Evolutionary conservation across 2,113 vertebrate species (phyloP), one percentile per base, ranked within the genome.

Genomic region (Dipodomys ordii): DNA sequence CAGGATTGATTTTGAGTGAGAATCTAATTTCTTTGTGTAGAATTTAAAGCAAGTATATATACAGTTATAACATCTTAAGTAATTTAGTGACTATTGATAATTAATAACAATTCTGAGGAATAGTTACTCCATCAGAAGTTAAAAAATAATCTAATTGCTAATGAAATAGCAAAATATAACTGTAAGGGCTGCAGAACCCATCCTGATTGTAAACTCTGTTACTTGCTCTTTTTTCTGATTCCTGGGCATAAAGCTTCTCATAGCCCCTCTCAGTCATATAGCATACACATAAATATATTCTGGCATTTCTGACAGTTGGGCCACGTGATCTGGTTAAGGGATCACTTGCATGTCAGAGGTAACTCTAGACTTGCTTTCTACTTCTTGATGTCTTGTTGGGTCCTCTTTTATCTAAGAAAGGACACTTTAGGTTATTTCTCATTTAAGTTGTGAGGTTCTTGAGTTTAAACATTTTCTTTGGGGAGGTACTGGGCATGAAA

Each of bases 81-180:
- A 57, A 57, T 57, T 57, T 57, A 74, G 30, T 79, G 23, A 7
- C 49, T 74, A 3, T 79, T 27, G 15, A 3, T 82, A 94, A 57
- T 57, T n/a, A 39, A 60, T 62, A 60, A 20, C 46, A 77, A 85
- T 57, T 94, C 90, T 85, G 57, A 71, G 65, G 27, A 85, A 83
- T 57, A 64, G 28, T 49, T 22, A 93, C 62, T 72, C 71, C 28
- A 62, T 39, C 49, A 79, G n/a, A 87, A 82, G 12, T 93, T 91
- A 35, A 77, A 77, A 83, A 92, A 81, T 23, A 91, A 20, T 87
- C 90, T 69, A 27, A 85, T 89, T 80, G 27, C n/a, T 79, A 60
- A 35, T 81, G 69, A 77, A 68, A 64, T 32, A 27, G 44, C 72
- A 53, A 77, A 68, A 23, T 83, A 3, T 44, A 87, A 87, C 53